Conservation (phyloP, 1,140 invertebrate genomes). For the Tenebrio molitor region DNA sequence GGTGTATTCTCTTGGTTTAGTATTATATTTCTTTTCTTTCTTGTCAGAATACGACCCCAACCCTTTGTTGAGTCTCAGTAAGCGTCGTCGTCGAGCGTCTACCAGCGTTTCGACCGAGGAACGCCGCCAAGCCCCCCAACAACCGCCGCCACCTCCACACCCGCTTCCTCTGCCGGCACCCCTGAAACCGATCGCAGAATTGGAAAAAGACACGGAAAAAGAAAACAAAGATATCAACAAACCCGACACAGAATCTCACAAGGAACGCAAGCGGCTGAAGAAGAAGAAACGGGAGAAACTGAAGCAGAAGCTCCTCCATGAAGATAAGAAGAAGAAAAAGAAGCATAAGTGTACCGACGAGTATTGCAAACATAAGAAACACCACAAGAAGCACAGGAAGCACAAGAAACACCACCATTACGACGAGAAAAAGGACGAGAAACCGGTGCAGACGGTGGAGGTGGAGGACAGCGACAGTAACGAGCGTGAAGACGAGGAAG, state of each 20-base stretch:
- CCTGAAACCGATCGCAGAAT: slow-evolving; percentile 19
- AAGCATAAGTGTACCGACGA: slow-evolving; percentile 80
- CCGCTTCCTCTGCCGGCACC: slow-evolving; percentile 49
- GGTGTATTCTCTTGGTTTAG: too few relatives aligned
- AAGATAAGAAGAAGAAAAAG: slow-evolving; percentile 77
- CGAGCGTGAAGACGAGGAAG: slow-evolving; percentile 52
- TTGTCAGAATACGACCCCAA: slow-evolving; percentile 82
- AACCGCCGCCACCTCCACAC: slow-evolving; percentile 55
- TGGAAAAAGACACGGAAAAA: slow-evolving; percentile 48
- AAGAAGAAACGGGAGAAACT: slow-evolving; percentile 79
- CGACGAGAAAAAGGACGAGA: slow-evolving; percentile 66
- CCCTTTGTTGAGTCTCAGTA: slow-evolving; percentile 80
- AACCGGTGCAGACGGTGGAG: slow-evolving; percentile 19
- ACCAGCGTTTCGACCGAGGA: slow-evolving; percentile 71
- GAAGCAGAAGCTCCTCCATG: slow-evolving; percentile 68
- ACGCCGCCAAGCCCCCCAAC: slow-evolving; percentile 66
- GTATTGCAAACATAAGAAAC: slow-evolving; percentile 78
- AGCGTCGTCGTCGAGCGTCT: slow-evolving; percentile 78
- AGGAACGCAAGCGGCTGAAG: slow-evolving; percentile 78
- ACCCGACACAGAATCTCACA: slow-evolving; percentile 66
- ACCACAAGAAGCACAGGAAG: slow-evolving; percentile 82
- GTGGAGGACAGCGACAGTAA: slow-evolving; percentile 11
- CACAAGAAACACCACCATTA: slow-evolving; percentile 82
- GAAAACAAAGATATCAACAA: slow-evolving; percentile 61
- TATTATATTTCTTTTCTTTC: not conserved